Evolutionary conservation across 1,140 invertebrate genomes (phyloP), one percentile per base, ranked within the genome.

Genomic region (Triops longicaudatus): DNA sequence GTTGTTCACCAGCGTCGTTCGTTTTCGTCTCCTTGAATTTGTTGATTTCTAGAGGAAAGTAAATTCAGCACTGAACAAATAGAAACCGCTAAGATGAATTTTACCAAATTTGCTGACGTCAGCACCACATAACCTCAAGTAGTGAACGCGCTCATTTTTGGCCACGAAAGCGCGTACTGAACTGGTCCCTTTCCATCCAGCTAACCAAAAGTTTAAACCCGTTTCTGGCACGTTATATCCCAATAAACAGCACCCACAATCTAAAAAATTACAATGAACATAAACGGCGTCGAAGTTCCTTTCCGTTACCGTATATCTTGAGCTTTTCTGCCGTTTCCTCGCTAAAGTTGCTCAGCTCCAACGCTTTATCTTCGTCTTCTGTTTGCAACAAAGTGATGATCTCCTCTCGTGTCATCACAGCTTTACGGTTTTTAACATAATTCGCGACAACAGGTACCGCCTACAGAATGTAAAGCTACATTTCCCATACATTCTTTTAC

Each of bases 181-280:
- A 78, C 89, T 90, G 11, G 89, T 91, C n/a, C 96, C 96, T 81
- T 91, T 89, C 95, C 96, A 98, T 0, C 94, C 95, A 75, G 94
- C 94, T 71, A 97, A 84, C 31, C 90, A 87, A 28, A 97, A 84
- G 7, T 87, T 86, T 73, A 92, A 86, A 80, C 78, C 81, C 83
- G 75, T 42, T 71, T 74, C 43, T 14, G 26, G 77, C 72, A 42
- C 27, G 26, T 26, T 27, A 14, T 37, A 71, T 78, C 22, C 72
- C 41, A 26, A 41, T 78, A 63, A 14, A 44, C 50, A 78, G 73
- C 37, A 37, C 42, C 12, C 72, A 28, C 73, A 78, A 28, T 63
- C 50, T 73, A 50, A 27, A 28, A 72, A 43, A 74, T 72, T 31
- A 79, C 7, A 79, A 71, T 22, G 41, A 71, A 28, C 43, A n/a